phyloP scores from a whole-genome alignment of 2,113 vertebrate species.

The Macrotus californicus region DNA sequence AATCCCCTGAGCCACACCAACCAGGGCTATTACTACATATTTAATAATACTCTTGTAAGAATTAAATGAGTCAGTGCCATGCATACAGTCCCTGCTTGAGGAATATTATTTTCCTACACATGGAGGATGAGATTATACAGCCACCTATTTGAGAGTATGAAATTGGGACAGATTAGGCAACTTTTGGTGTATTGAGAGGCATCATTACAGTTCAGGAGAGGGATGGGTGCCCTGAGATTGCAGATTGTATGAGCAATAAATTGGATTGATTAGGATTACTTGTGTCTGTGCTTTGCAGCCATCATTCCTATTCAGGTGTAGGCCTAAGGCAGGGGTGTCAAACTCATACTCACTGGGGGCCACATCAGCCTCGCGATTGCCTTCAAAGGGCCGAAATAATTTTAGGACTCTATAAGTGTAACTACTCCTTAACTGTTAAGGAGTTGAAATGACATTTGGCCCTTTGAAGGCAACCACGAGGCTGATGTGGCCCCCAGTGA shows the following conservation, averaged over 20 bases:
- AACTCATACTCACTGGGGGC: too few species aligned
- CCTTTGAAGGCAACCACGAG: too few species aligned
- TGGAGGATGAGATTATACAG: neutral
- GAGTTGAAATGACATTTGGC: too few species aligned
- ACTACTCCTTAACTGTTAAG: too few species aligned
- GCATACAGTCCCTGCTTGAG: neutral
- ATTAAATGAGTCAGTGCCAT: neutral
- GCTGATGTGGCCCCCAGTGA: too few species aligned
- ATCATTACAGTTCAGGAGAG: neutral
- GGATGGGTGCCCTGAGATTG: neutral
- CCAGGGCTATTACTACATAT: neutral
- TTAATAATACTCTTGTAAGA: neutral
- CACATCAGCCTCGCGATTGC: too few species aligned
- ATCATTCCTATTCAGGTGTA: neutral
- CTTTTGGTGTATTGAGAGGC: neutral
- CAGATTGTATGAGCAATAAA: neutral
- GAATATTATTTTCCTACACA: neutral
- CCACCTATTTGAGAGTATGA: neutral
- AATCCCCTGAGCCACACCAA: too few species aligned
- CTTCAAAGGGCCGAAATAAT: too few species aligned
- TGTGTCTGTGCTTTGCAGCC: neutral
- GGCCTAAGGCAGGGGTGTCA: neutral
- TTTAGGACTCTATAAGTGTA: too few species aligned
- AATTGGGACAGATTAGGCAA: neutral
- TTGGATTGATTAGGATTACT: neutral